phyloP scores from a whole-genome alignment of 2,888 invertebrate species.

The Melinaea menophilus region DNA sequence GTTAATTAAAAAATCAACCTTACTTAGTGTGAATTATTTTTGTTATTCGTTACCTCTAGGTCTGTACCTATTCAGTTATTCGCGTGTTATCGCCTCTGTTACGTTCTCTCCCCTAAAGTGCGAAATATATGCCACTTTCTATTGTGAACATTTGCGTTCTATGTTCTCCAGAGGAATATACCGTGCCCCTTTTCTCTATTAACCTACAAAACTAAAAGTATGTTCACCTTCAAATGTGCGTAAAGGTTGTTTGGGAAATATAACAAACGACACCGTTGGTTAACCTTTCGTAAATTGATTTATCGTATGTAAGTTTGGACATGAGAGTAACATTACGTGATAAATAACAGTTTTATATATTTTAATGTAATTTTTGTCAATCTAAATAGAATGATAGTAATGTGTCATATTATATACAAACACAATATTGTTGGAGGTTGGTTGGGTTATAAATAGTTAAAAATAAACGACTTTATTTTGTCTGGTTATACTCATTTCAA shows the following conservation, averaged over 20 bases:
- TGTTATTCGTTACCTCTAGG: slow-evolving; percentile 9
- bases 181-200: slow-evolving; percentile 37
- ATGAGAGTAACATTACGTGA: not conserved
- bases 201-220: slow-evolving; percentile 39
- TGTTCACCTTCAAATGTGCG: slow-evolving; percentile 34
- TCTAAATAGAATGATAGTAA: too few species aligned
- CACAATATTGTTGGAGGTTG: too few species aligned
- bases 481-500: too few species aligned
- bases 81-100: slow-evolving; percentile 35
- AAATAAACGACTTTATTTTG: too few species aligned
- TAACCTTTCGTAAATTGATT: slow-evolving; percentile 6
- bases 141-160: slow-evolving; percentile 36
- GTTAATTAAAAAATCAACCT: too few species aligned
- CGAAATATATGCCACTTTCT: slow-evolving; percentile 35
- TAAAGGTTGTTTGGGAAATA: slow-evolving; percentile 24
- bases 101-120: slow-evolving; percentile 33
- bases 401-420: too few species aligned
- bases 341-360: not conserved
- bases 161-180: slow-evolving; percentile 35
- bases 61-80: slow-evolving; percentile 31
- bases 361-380: not conserved
- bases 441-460: too few species aligned
- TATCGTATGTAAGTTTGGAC: not conserved
- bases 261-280: slow-evolving; percentile 5
- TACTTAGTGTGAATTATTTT: slow-evolving; percentile 6